phyloP scores from a whole-genome alignment of 2,888 invertebrate genomes.

The Rhaphigaster nebulosa region DNA sequence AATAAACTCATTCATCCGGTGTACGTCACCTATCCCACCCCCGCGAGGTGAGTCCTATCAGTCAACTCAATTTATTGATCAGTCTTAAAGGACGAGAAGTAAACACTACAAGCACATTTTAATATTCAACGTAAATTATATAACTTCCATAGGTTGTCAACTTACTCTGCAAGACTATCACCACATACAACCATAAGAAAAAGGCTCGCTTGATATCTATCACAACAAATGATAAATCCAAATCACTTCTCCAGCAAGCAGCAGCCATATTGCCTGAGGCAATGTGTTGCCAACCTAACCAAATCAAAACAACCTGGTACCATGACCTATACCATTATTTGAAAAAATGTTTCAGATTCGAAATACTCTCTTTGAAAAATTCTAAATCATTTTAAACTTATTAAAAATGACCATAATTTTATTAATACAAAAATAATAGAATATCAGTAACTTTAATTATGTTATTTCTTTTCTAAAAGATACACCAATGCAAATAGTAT shows the following conservation, averaged over 20 bases:
- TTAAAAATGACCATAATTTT: neutral
- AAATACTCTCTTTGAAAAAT: neutral
- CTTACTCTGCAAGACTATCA: conserved; percentile 19
- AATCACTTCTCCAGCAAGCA: neutral
- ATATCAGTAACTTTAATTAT: neutral
- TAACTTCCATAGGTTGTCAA: neutral
- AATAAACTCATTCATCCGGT: conserved; percentile 59
- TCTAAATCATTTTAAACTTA: neutral
- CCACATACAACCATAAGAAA: neutral
- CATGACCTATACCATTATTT: conserved; percentile 21
- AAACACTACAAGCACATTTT: neutral
- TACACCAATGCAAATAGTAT: no score
- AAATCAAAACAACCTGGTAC: conserved; percentile 20
- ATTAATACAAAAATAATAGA: neutral
- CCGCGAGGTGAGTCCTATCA: conserved; percentile 55
- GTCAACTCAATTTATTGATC: conserved; percentile 54
- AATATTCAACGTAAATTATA: neutral
- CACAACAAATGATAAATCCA: neutral
- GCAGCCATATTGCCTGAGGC: conserved; percentile 56
- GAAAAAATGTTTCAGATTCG: neutral
- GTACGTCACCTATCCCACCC: conserved; percentile 57
- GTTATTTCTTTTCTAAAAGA: neutral
- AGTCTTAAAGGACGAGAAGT: neutral
- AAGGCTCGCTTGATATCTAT: neutral
- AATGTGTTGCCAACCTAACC: conserved; percentile 36